A percentile compares a stretch with the other conserved stretches of the same genome.
Evolutionary conservation across 2,797 vertebrate genomes (phyloP).

Genomic region (Aselliscus stoliczkanus): DNA sequence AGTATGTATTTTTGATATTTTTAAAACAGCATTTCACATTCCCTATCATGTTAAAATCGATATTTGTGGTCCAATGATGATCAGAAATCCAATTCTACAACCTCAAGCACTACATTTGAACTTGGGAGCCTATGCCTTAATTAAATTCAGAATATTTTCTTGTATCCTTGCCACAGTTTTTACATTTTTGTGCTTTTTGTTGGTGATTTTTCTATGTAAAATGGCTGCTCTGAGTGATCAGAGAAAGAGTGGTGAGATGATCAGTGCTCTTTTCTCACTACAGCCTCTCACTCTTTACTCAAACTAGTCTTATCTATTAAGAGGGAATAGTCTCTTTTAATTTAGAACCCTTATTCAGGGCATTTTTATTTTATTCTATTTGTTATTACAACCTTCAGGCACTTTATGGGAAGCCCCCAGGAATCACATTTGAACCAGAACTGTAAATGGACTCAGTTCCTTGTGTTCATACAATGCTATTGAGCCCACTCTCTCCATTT

Average conservation of each 20-base stretch:
- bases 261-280: not conserved
- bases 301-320: not conserved
- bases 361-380: not conserved
- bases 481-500: not conserved
- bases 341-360: not conserved
- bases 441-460: not conserved
- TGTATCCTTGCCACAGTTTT: not conserved
- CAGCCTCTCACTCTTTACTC: not conserved
- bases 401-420: not conserved
- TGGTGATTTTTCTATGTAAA: not conserved
- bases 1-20: not conserved
- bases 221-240: not conserved
- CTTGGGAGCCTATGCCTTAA: slow-evolving; percentile 35
- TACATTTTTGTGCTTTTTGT: not conserved
- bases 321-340: not conserved
- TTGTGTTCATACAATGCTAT: not conserved
- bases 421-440: not conserved
- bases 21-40: slow-evolving; percentile 9
- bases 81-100: slow-evolving; percentile 7
- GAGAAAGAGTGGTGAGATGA: not conserved
- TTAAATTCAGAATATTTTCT: not conserved
- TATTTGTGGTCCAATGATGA: slow-evolving; percentile 21
- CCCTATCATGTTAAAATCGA: slow-evolving; percentile 39
- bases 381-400: not conserved
- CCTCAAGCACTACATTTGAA: slow-evolving; percentile 53